Conservation (phyloP, 2,113 vertebrate species). For the Calonectris borealis region DNA sequence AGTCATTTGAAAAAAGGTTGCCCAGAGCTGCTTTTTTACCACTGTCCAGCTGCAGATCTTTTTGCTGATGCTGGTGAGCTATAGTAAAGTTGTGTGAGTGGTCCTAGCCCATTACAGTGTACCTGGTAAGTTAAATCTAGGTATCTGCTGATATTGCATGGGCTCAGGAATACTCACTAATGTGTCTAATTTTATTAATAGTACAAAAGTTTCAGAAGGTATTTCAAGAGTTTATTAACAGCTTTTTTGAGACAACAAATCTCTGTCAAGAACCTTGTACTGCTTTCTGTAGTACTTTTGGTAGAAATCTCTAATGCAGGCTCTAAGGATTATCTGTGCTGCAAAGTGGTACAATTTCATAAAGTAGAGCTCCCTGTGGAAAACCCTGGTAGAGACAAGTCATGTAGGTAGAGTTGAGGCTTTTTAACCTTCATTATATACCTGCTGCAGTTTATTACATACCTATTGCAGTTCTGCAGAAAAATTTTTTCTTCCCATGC, state of each 20-base stretch:
- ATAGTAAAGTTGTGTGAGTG: not conserved
- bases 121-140: fast-evolving
- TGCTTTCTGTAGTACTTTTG: not conserved
- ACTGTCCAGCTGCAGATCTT: not conserved
- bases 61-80: not conserved
- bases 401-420: not conserved
- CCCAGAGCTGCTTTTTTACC: not conserved
- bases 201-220: not conserved
- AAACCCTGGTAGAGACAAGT: not conserved
- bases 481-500: not conserved
- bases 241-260: not conserved
- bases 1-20: not conserved
- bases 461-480: not conserved
- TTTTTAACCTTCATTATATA: not conserved
- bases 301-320: not conserved
- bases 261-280: not conserved
- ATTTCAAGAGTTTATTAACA: not conserved
- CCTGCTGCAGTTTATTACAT: not conserved
- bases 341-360: not conserved
- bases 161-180: not conserved
- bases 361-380: not conserved
- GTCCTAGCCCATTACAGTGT: not conserved
- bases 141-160: not conserved
- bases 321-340: not conserved
- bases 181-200: not conserved